phyloP scores from a whole-genome alignment of 2,888 invertebrate genomes.

The Amiota minor region DNA sequence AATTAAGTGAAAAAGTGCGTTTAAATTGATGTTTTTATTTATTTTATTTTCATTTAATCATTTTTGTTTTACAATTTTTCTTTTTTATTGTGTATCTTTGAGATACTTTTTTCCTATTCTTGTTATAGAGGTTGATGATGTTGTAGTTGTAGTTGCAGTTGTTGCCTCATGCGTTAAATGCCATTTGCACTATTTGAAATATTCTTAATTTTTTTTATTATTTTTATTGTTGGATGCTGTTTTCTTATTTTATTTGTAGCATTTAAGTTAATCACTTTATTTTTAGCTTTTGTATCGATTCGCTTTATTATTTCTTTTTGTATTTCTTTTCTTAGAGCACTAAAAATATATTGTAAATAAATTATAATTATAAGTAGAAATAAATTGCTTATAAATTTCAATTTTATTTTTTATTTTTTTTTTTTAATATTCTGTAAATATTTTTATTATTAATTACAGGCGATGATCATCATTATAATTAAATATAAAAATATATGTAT shows the following conservation, averaged over 20 bases:
- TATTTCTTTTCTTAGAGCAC: slow-evolving; percentile 28
- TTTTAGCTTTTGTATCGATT: slow-evolving; percentile 34
- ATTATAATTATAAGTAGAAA: not conserved
- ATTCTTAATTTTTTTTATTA: slow-evolving; percentile 2
- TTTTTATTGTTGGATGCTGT: slow-evolving; percentile 25
- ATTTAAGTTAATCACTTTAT: slow-evolving; percentile 64
- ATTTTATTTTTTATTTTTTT: too few species aligned
- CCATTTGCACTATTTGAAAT: slow-evolving; percentile 15
- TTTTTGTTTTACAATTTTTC: slow-evolving; percentile 4
- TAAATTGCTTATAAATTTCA: not conserved
- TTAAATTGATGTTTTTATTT: not conserved
- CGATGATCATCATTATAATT: slow-evolving; percentile 7
- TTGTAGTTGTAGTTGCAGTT: not conserved
- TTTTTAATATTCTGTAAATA: not conserved
- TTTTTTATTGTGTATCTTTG: slow-evolving; percentile 7
- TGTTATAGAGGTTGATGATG: too few species aligned
- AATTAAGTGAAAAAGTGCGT: not conserved
- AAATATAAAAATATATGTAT: slow-evolving; percentile 26
- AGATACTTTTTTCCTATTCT: not conserved
- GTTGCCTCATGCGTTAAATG: slow-evolving; percentile 35
- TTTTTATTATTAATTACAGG: not conserved
- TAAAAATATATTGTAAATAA: slow-evolving; percentile 20
- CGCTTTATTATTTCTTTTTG: slow-evolving; percentile 24
- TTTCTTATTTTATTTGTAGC: slow-evolving; percentile 39
- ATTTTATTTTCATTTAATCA: not conserved